Conservation (phyloP, 2,888 invertebrate species). For the Sialis fuliginosa region DNA sequence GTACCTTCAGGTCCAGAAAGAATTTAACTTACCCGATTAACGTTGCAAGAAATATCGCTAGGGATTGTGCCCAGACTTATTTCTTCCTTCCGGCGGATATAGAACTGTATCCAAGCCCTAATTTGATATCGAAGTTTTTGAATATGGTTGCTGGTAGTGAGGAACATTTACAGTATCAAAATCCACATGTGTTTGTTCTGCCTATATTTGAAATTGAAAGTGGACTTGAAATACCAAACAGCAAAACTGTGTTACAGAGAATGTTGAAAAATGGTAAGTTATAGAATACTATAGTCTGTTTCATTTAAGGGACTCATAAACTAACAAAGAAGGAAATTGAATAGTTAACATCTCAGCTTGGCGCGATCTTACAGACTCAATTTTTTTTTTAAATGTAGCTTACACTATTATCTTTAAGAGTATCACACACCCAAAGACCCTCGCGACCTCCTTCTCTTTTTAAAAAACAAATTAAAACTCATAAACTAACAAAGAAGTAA, state of each 20-base stretch:
- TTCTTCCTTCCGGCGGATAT: slow-evolving; percentile 9
- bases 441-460: too few relatives aligned
- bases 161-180: background rate
- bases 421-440: too few relatives aligned
- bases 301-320: too few relatives aligned
- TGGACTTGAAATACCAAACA: slow-evolving; percentile 3
- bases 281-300: too few relatives aligned
- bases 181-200: slow-evolving; percentile 7
- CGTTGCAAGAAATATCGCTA: slow-evolving; percentile 9
- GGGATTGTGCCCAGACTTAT: slow-evolving; percentile 9
- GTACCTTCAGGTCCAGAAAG: slow-evolving; percentile 7
- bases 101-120: slow-evolving; percentile 9
- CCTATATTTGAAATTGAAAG: slow-evolving; percentile 8
- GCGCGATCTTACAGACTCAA: too few relatives aligned
- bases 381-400: too few relatives aligned
- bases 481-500: too few relatives aligned
- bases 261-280: slow-evolving; percentile 13
- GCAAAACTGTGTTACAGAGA: slow-evolving; percentile 4
- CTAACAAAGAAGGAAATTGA: too few relatives aligned
- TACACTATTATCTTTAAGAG: too few relatives aligned
- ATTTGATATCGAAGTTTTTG: slow-evolving; percentile 6
- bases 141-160: slow-evolving; percentile 4
- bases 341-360: too few relatives aligned
- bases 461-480: too few relatives aligned
- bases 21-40: slow-evolving; percentile 9